Evolutionary conservation across 2,888 invertebrate genomes (phyloP), one percentile per base, ranked within the genome.

Genomic region (Drosophila yooni): DNA sequence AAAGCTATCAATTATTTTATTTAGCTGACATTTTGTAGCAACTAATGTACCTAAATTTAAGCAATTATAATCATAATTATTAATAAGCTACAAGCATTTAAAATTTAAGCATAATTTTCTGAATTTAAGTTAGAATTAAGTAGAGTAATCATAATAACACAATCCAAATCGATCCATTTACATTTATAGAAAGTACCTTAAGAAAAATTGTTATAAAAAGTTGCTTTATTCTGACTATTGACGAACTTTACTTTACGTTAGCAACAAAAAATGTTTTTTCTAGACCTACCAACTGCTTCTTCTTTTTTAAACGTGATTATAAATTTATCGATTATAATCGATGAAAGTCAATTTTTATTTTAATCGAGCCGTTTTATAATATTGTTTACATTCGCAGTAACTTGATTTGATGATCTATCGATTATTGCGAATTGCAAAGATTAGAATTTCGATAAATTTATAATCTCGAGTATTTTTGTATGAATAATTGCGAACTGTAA

Each of bases 131-230:
- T 11, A 27, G 7, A 25, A 25, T 27, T 56, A 40, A 38, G 21
- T 33, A 56, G 50, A 38, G 18, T 11, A 27, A 29, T 25, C 29
- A 27, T 36, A 51, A 52, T 18, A 38, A 36, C 51, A 25, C 5
- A 36, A 3, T 52, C 11, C 43, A 72, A 89, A 88, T 82, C 90
- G 90, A 89, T 85, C 75, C 85, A 85, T 82, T 84, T 77, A 70
- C 59, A 53, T 21, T 11, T 21, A 29, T 6, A 18, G 11, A 1
- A 34, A 15, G 13, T 21, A 65, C 3, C 10, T n/a, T 8, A 56
- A 21, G 3, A 1, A 33, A 50, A 54, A 67, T 53, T 25, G n/a
- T 60, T 3, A 48, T 21, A 6, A 21, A 27, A 21, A 6, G 10
- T 21, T 21, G 36, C 15, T 8, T 21, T 27, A 3, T n/a, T 8